Percentiles rank a stretch among this genome's conserved stretches.
Conservation (phyloP, 2,888 invertebrate species). For the Drosophila kanekoi region DNA sequence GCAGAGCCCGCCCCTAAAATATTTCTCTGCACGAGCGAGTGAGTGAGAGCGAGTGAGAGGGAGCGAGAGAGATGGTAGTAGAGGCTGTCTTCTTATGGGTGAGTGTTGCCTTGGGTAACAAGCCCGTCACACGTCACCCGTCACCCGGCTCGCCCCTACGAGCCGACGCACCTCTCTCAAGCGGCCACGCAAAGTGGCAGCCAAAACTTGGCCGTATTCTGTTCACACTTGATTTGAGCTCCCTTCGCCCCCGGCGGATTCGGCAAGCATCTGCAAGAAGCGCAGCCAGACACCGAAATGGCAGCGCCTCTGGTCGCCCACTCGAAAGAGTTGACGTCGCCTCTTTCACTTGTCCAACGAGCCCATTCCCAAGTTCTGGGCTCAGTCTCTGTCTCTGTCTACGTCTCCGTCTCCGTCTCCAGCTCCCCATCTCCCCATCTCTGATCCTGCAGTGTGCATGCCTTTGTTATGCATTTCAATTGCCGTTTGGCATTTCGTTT, state of each 20-base stretch:
- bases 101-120: slow-evolving; percentile 53
- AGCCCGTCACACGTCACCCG: slow-evolving; percentile 14
- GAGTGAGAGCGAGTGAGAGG: slow-evolving; percentile 5
- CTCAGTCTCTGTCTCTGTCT: neutral
- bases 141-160: slow-evolving; percentile 7
- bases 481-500: slow-evolving; percentile 79
- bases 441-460: slow-evolving; percentile 31
- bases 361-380: neutral
- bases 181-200: slow-evolving; percentile 57
- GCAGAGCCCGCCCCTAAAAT: slow-evolving; percentile 83
- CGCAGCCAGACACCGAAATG: slow-evolving; percentile 75
- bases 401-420: neutral
- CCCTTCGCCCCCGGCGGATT: slow-evolving; percentile 15
- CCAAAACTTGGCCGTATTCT: slow-evolving; percentile 74
- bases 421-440: neutral
- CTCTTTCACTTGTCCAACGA: slow-evolving; percentile 65
- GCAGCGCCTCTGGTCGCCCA: slow-evolving; percentile 75
- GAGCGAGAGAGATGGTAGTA: slow-evolving; percentile 7
- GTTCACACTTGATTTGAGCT: slow-evolving; percentile 70
- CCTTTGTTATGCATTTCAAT: slow-evolving; percentile 77
- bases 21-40: slow-evolving; percentile 70
- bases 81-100: slow-evolving; percentile 18
- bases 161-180: slow-evolving; percentile 13
- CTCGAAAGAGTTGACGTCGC: slow-evolving; percentile 70
- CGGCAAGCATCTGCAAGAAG: slow-evolving; percentile 40